Evolutionary conservation across 2,113 vertebrate genomes (phyloP).

Genomic region (Hystrix brachyura): DNA sequence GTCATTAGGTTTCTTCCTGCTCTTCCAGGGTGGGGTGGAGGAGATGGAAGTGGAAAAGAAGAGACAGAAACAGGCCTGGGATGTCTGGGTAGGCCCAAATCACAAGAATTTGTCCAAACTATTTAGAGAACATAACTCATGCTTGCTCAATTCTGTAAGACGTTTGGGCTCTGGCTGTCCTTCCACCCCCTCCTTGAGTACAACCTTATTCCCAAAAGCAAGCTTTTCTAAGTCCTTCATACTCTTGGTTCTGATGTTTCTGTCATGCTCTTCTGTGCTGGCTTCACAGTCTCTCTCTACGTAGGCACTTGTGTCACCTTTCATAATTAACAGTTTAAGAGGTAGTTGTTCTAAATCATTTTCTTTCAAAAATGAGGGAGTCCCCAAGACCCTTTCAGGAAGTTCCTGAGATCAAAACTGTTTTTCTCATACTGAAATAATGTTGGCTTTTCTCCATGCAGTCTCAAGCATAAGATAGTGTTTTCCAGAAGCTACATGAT

Average conservation of each 20-base stretch:
- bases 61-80: not conserved
- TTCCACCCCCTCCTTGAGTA: not conserved
- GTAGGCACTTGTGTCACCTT: not conserved
- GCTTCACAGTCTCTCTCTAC: not conserved
- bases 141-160: not conserved
- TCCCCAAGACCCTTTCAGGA: not conserved
- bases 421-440: constrained; percentile 36
- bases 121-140: not conserved
- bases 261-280: not conserved
- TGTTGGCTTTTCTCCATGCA: not conserved
- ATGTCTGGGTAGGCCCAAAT: not conserved
- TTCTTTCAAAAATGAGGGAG: not conserved
- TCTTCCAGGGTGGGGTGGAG: not conserved
- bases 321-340: not conserved
- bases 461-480: not conserved
- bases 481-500: not conserved
- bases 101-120: not conserved
- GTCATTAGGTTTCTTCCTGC: not conserved
- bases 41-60: not conserved
- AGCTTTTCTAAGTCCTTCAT: not conserved
- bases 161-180: not conserved
- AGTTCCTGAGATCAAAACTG: not conserved
- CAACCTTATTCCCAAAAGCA: not conserved
- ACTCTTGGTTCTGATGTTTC: not conserved
- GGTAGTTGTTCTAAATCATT: not conserved